Evolutionary conservation across 2,888 invertebrate species (phyloP), one percentile per base, ranked within the genome.

Genomic region (Desoria tigrina): DNA sequence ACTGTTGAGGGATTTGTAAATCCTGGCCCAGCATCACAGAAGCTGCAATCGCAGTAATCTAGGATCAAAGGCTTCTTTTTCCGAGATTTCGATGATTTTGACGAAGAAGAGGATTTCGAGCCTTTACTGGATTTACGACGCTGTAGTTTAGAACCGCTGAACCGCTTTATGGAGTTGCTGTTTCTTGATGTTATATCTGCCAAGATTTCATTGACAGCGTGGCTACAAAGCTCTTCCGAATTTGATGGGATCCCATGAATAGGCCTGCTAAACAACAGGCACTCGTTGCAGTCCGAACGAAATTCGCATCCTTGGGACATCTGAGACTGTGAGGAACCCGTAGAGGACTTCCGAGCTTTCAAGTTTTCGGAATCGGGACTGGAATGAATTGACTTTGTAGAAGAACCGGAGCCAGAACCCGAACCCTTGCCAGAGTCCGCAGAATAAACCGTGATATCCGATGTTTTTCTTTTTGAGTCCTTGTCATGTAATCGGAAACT

Each of bases 391-490:
- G 68, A 66, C n/a, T 56, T 53, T 1, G 61, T 50, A 1, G 64
- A 51, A 1, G 66, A 58, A 6, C 61, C 57, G 2, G 64, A 63
- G 9, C 68, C 73, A 2, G 64, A 63, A 11, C 68, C 73, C 2
- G 75, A 75, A 1, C 75, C 72, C 54, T 75, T 71, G 11, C 75
- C 75, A 23, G 75, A 75, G 59, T 75, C 75, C 2, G 66, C 70
- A 2, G 74, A 74, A 57, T 71, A 66, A 53, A 68, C 68, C 1
- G 68, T 72, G 1, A 63, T 72, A 55, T 70, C 67, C 14, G 72
- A 74, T 0, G 62, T 62, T 49, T 74, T 70, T 49, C 71, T 57
- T 56, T 60, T 62, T 23, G 61, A 51, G 28, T 62, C 49, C 28
- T 55, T 7, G 16, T 18, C n/a, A 55, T 55, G 55, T 6, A 32